Conservation (phyloP, 2,888 invertebrate genomes). For the Galerucella calmariensis region DNA sequence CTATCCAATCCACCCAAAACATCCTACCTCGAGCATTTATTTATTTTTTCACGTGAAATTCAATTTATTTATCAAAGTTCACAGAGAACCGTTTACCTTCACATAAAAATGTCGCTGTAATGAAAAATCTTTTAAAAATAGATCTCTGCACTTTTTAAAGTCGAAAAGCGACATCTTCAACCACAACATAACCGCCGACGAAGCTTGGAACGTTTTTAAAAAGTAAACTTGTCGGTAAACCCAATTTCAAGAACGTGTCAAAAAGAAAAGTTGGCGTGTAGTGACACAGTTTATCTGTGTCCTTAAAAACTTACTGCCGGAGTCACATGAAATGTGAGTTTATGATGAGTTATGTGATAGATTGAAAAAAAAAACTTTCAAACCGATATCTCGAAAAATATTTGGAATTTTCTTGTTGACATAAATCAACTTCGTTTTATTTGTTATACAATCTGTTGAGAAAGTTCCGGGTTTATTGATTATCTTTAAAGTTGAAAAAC, state of each 20-base stretch:
- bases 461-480: no score
- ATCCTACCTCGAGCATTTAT: no score
- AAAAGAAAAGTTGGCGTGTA: slow-evolving; percentile 7
- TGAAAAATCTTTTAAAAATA: background rate
- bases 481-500: no score
- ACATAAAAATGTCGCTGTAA: no score
- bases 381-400: background rate
- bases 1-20: no score
- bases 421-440: background rate
- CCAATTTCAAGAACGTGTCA: slow-evolving; percentile 14
- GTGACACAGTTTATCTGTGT: slow-evolving; percentile 11
- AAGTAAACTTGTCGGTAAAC: slow-evolving; percentile 13
- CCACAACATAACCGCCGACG: background rate
- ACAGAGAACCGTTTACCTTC: no score
- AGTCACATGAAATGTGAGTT: background rate
- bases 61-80: no score
- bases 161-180: background rate
- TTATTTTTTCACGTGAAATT: no score
- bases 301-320: background rate
- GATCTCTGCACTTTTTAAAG: background rate
- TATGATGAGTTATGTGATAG: background rate
- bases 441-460: no score
- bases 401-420: background rate
- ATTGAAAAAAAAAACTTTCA: background rate
- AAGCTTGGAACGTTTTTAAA: background rate